Percentiles rank a stretch among this genome's conserved stretches.
Evolutionary conservation across 2,113 vertebrate genomes (phyloP).

Genomic region (Triplophysa siluroides): DNA sequence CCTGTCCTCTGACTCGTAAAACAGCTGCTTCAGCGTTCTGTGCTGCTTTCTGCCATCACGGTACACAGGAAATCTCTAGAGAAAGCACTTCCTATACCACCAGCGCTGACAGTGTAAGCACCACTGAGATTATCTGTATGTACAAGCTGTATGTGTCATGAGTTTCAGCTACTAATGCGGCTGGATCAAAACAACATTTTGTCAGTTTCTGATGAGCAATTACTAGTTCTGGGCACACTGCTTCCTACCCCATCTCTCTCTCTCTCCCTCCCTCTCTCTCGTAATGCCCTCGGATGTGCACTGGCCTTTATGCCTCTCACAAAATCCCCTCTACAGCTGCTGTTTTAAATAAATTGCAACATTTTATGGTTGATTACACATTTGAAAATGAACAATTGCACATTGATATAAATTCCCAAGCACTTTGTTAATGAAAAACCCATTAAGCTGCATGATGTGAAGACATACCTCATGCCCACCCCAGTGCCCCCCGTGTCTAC

Average conservation of each 20-base stretch:
- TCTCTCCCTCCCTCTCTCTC: background rate
- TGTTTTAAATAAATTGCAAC: constrained; percentile 44
- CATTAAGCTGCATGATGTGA: constrained; percentile 45
- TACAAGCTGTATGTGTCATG: constrained; percentile 17
- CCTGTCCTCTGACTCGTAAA: constrained; percentile 9
- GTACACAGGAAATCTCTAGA: background rate
- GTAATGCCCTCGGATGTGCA: background rate
- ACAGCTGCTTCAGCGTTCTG: constrained; percentile 30
- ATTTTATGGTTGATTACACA: constrained; percentile 46
- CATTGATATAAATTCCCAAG: constrained; percentile 40
- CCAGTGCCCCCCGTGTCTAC: background rate
- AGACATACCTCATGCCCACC: background rate
- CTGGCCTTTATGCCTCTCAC: constrained; percentile 30
- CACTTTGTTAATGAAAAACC: constrained; percentile 40
- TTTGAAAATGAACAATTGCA: constrained; percentile 44
- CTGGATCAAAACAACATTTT: constrained; percentile 47
- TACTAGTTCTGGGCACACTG: constrained; percentile 12
- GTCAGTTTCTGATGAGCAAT: constrained; percentile 54
- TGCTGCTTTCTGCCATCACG: background rate
- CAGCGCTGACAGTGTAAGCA: background rate
- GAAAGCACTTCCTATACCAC: background rate
- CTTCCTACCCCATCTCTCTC: background rate
- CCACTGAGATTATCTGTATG: constrained; percentile 41
- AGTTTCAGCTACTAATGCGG: constrained; percentile 41
- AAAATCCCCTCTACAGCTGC: constrained; percentile 4